Base-by-base conservation (phyloP, 2,113 vertebrate species). In the Megaceryle torquata region DNA sequence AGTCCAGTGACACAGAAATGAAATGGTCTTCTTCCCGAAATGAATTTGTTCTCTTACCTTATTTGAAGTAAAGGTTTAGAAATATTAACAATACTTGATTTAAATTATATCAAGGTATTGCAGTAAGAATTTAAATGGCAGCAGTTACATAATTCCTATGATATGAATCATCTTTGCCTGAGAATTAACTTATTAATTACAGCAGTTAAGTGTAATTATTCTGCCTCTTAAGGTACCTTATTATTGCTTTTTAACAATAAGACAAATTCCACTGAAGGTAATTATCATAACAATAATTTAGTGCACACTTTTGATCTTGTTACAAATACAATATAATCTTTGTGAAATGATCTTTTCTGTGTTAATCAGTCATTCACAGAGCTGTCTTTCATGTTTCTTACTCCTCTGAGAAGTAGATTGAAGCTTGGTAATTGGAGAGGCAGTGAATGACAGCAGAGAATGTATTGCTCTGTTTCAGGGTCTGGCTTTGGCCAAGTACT, bases 171-270 rank as follows among this genome's bases (percentile, higher is more conserved):
- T 87, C 97, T 97, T 94, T 95, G 68, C 94, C 54, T 94, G 93
- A 97, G 95, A 97, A 97, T 97, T 97, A 97, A 97, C 96, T 97
- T 97, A 97, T 96, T 98, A 98, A 98, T 98, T 97, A 97, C 63
- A 97, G 91, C 91, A 95, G 94, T 98, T 98, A 97, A 96, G 59
- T 93, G 79, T 97, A 98, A 98, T 98, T 98, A 97, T 97, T 96
- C 91, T 96, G 92, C 95, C 85, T 97, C 92, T 97, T 97, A 87
- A 95, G 84, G 69, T 94, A 82, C 96, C 83, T 97, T 97, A 97
- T 97, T 97, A 96, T 94, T 98, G 94, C 96, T 94, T 97, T 97
- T 97, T 92, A 96, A 94, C 86, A 95, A 77, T 91, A 97, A 95
- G 97, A 97, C 92, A 94, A 94, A 96, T 94, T 96, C 93, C 93